A percentile compares a stretch with the other conserved stretches of the same genome.
Evolutionary conservation across 1,140 invertebrate species (phyloP).

Genomic region (Parasteatoda tepidariorum): DNA sequence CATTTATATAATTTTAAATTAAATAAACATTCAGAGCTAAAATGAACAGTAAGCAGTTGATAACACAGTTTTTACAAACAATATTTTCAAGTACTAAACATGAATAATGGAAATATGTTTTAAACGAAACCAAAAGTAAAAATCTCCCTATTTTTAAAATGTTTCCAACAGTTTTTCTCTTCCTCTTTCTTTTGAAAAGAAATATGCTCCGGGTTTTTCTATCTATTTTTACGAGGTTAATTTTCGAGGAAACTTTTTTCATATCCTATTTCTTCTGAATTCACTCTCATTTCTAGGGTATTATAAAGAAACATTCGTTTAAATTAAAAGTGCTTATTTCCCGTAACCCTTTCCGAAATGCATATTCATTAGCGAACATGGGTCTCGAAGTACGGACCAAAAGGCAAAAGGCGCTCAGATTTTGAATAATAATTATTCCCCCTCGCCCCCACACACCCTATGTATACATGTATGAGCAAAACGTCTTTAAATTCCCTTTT

Average conservation of each 20-base stretch:
- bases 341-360: conserved; percentile 45
- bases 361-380: conserved; percentile 46
- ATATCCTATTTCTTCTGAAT: conserved; percentile 3
- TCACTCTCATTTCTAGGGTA: too few species aligned
- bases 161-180: background rate
- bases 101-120: background rate
- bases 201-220: background rate
- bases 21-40: background rate
- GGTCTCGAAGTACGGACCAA: conserved; percentile 1
- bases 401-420: conserved; percentile 10
- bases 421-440: conserved; percentile 52
- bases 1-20: background rate
- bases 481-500: conserved; percentile 44
- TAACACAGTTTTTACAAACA: background rate
- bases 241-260: background rate
- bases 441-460: background rate
- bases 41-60: background rate
- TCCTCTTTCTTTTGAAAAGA: background rate
- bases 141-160: background rate
- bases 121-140: background rate
- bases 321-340: conserved; percentile 26
- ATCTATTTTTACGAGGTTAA: background rate
- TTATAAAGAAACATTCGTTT: conserved; percentile 21
- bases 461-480: conserved; percentile 23
- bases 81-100: background rate